A percentile compares a stretch with the other conserved stretches of the same genome.
Evolutionary conservation across 2,888 invertebrate genomes (phyloP).

Genomic region (Flexamia atlantica): DNA sequence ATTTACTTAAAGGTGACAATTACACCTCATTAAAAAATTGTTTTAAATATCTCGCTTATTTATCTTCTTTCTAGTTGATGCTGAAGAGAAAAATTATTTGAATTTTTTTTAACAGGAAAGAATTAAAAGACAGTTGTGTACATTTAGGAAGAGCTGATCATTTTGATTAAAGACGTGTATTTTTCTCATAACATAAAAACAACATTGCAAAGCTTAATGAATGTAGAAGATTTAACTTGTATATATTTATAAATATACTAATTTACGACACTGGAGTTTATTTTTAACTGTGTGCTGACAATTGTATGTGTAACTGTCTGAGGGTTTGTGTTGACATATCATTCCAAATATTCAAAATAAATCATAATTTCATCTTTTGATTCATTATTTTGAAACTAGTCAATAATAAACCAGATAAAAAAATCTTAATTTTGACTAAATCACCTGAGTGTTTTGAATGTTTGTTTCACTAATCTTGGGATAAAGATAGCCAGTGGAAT

Average conservation of each 20-base stretch:
- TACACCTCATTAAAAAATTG: too few relatives aligned
- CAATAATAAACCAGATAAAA: too few relatives aligned
- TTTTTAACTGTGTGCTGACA: background rate
- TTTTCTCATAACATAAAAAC: background rate
- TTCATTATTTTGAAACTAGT: background rate
- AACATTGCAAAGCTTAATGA: background rate
- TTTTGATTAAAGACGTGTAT: background rate
- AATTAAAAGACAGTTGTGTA: background rate
- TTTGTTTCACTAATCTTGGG: slow-evolving; percentile 33
- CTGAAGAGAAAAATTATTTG: too few relatives aligned
- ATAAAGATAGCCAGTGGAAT: slow-evolving; percentile 25
- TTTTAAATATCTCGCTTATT: too few relatives aligned
- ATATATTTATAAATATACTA: background rate
- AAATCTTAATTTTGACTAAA: too few relatives aligned
- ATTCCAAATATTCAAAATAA: too few relatives aligned
- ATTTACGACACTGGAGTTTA: background rate
- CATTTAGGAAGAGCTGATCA: slow-evolving; percentile 6
- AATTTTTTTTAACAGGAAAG: too few relatives aligned
- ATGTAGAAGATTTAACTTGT: background rate
- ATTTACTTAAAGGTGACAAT: too few relatives aligned
- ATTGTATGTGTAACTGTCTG: background rate
- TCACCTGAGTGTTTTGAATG: background rate
- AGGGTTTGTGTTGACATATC: background rate
- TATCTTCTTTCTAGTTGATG: too few relatives aligned
- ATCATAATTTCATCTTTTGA: background rate